Evolutionary conservation across 2,888 invertebrate species (phyloP), one percentile per base, ranked within the genome.

Genomic region (Crioceris asparagi): DNA sequence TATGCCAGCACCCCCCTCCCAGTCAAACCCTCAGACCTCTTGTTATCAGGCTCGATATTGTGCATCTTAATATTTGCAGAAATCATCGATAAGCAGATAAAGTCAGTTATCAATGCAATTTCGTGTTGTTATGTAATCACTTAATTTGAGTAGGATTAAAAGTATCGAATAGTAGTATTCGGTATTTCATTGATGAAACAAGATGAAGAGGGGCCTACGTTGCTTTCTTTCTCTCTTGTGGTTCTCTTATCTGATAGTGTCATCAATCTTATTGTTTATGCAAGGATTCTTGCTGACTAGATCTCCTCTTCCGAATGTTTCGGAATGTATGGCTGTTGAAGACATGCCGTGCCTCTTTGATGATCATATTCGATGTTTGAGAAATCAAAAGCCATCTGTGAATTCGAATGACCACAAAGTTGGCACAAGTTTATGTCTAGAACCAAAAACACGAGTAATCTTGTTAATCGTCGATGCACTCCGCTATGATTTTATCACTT

Each of bases 391-490:
- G 36, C 35, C 55, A 11, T 36, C 48, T 11, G 50, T 49, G 23
- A 48, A 60, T n/a, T 39, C 58, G 19, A 53, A 63, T 46, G 61
- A 70, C 54, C 63, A 68, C n/a, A 66, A 69, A 52, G 49, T 49
- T 43, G 67, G 69, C 12, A 63, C 67, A 32, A 59, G 63, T 17
- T 56, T 69, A 45, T 83, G 82, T 62, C 66, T 76, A 40, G 73
- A 75, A 42, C 68, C 67, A 35, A 71, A 71, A 47, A 71, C 78
- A 18, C 78, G 79, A 64, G 80, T 87, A 4, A 74, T 93, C 46
- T 67, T 94, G 44, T 62, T 96, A 26, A 67, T 96, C 36, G 79
- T 94, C 26, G 96, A 96, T 67, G 94, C 92, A 2, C 66, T 96
- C 30, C 78, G 87, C 50, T 88, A 83, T 66, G 94, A 96, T 60